Evolutionary conservation across 2,888 invertebrate genomes (phyloP).

Genomic region (Erebia aethiops): DNA sequence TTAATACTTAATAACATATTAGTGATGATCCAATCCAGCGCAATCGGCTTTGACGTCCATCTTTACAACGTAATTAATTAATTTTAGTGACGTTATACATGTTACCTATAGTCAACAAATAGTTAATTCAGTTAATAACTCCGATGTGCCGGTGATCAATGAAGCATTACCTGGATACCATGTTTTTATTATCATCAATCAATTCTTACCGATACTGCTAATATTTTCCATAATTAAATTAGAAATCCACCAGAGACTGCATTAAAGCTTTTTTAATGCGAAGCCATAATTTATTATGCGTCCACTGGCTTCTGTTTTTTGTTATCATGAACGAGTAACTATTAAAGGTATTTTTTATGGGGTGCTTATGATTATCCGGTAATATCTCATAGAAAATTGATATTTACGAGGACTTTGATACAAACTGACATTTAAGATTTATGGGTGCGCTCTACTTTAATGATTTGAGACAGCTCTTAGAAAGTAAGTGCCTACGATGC

Average conservation of each 20-base stretch:
- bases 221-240: slow-evolving; percentile 16
- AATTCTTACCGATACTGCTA: neutral
- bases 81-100: too few species aligned
- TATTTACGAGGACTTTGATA: slow-evolving; percentile 5
- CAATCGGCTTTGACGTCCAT: too few species aligned
- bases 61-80: too few species aligned
- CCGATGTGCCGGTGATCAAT: neutral
- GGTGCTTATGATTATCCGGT: neutral
- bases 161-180: neutral
- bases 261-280: slow-evolving; percentile 14
- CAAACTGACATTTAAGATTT: neutral
- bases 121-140: too few species aligned
- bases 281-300: slow-evolving; percentile 19
- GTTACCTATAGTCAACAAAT: too few species aligned
- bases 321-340: slow-evolving; percentile 8
- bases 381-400: slow-evolving; percentile 14
- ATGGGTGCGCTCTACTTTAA: neutral
- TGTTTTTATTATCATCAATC: slow-evolving; percentile 15
- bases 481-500: too few species aligned
- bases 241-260: slow-evolving; percentile 14
- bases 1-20: too few species aligned
- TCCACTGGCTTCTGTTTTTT: slow-evolving; percentile 13
- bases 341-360: slow-evolving; percentile 8
- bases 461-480: neutral
- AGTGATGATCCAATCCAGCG: too few species aligned